Base-by-base conservation (phyloP, 2,888 invertebrate species). In the Morpho achilles region DNA sequence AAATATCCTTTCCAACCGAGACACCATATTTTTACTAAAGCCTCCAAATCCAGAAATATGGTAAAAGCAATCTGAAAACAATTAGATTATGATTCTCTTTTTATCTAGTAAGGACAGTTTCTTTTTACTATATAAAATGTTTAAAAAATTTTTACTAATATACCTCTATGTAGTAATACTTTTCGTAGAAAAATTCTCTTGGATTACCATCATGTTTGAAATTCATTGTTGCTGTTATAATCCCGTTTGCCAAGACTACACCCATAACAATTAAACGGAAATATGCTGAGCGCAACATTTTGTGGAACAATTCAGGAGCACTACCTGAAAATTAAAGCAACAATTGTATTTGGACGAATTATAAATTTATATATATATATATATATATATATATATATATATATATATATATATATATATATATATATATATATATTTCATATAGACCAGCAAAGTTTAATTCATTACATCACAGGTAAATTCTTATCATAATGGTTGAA, bases 1-100 rank as follows among this genome's bases (percentile, higher is more conserved):
- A 97, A 97, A 78, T 99, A 99, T 8, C 98, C 97, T 58, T 96
- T 93, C 92, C 98, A 96, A 3, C 99, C 99, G 53, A 99, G 92
- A 76, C 99, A 99, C 95, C 98, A 98, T 68, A 99, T 96, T 90
- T 99, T 99, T 77, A 99, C 97, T 43, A 98, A 77, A 0, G 97
- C 97, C 87, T 99, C 99, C 64, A 99, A 87, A 78, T 98, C 96
- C 76, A 99, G 93, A 68, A 99, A 94, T 61, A 98, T 93, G 0
- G 99, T 99, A 79, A 99, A 99, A 1, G 96, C 96, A 65, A 98
- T 94, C 94, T 95, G 82, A 42, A 58, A 64, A 54, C 45, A 7
- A 32, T 9, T 42, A 16, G 22, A 23, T 23, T 23, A 22, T 47
- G 3, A 47, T 47, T 32, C 5, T 32, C 32, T 32, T 5, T 32